A percentile compares a stretch with the other conserved stretches of the same genome.
Conservation (phyloP, 1,140 invertebrate species). For the Harlomillsia oculata region DNA sequence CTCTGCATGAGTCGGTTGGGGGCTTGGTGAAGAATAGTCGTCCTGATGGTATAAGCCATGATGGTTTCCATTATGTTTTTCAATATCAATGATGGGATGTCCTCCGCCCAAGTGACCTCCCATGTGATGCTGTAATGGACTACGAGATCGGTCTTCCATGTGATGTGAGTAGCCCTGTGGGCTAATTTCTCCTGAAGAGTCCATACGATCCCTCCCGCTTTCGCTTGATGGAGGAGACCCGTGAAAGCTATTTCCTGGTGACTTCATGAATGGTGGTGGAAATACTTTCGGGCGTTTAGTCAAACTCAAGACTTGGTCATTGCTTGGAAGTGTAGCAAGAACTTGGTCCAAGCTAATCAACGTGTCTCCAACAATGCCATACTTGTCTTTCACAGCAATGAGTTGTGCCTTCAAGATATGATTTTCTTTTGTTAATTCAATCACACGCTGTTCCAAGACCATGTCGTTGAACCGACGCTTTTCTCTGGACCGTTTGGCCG, state of each 20-base stretch:
- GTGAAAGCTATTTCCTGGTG: background rate
- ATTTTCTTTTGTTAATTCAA: conserved; percentile 90
- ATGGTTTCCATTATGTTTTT: conserved; percentile 24
- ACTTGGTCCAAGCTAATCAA: conserved; percentile 80
- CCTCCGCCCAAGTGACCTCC: conserved; percentile 6
- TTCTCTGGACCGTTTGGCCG: conserved; percentile 85
- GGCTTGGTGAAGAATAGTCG: conserved; percentile 19
- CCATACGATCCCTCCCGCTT: background rate
- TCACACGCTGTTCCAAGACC: conserved; percentile 85
- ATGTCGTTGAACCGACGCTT: conserved; percentile 94
- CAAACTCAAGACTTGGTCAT: conserved; percentile 68
- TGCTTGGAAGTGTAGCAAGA: conserved; percentile 65
- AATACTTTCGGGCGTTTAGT: conserved; percentile 65
- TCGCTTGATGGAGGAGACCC: conserved; percentile 11
- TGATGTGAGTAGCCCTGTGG: conserved; percentile 19
- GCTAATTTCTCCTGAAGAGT: conserved; percentile 17
- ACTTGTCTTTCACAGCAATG: conserved; percentile 84
- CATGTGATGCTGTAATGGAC: conserved; percentile 16
- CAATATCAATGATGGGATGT: conserved; percentile 27
- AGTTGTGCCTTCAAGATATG: conserved; percentile 84
- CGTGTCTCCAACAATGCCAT: conserved; percentile 74
- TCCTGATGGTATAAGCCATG: conserved; percentile 22
- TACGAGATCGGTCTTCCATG: conserved; percentile 30
- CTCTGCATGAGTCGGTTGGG: conserved; percentile 18
- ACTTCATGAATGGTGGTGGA: conserved; percentile 14